phyloP scores from a whole-genome alignment of 2,888 invertebrate genomes.

The Drosophila mettleri region DNA sequence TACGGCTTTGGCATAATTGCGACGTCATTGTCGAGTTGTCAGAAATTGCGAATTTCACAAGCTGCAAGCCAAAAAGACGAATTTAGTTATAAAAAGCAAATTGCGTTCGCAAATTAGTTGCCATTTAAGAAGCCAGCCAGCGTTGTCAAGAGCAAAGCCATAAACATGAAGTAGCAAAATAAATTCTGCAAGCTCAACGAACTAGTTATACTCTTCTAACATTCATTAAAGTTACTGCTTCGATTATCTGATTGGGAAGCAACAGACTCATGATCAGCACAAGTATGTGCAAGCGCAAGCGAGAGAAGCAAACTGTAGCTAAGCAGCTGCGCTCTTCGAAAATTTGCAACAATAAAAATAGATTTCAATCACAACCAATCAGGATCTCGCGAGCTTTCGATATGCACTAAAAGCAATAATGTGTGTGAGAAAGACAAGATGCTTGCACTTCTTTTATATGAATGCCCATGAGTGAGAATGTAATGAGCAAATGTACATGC shows the following conservation, averaged over 20 bases:
- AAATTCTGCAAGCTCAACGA: constrained; percentile 16
- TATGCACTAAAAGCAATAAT: background rate
- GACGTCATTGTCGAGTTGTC: constrained; percentile 73
- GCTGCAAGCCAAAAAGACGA: constrained; percentile 49
- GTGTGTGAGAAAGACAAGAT: background rate
- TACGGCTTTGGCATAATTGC: constrained; percentile 75
- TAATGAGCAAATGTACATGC: too few relatives aligned
- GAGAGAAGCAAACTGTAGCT: background rate
- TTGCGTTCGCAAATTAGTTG: constrained; percentile 79
- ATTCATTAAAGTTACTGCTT: background rate
- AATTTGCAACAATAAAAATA: too few relatives aligned
- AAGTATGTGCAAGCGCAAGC: background rate
- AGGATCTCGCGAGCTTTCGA: too few relatives aligned
- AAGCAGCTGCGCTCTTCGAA: too few relatives aligned
- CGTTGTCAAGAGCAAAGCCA: constrained; percentile 43
- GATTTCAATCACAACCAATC: too few relatives aligned
- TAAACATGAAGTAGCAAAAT: constrained; percentile 39
- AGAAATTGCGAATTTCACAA: constrained; percentile 51
- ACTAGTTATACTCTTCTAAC: constrained; percentile 26
- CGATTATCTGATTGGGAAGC: too few relatives aligned
- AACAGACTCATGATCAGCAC: background rate
- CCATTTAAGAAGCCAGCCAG: constrained; percentile 71
- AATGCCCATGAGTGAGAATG: background rate
- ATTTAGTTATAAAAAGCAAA: constrained; percentile 79
- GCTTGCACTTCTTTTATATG: too few relatives aligned